A percentile compares a stretch with the other conserved stretches of the same genome.
Conservation (phyloP, 2,113 vertebrate species). For the Neodontobutis hainanensis region DNA sequence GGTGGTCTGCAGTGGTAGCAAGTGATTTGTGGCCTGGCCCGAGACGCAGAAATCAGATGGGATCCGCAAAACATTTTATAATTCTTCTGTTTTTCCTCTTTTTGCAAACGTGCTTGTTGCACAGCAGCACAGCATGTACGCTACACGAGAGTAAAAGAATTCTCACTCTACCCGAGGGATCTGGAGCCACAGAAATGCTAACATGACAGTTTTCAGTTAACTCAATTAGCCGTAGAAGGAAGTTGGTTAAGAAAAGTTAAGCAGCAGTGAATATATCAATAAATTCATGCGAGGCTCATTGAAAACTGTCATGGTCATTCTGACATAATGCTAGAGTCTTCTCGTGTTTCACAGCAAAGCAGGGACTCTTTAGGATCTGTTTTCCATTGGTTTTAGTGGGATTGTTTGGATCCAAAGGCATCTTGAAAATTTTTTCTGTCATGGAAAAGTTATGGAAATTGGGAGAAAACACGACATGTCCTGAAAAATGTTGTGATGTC, state of each 20-base stretch:
- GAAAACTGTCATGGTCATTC: slow-evolving; percentile 24
- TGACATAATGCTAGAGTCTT: slow-evolving; percentile 8
- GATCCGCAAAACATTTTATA: slow-evolving; percentile 31
- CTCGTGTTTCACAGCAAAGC: not conserved
- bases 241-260: slow-evolving; percentile 4
- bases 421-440: too few species aligned
- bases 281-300: slow-evolving; percentile 24
- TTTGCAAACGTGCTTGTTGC: slow-evolving; percentile 11
- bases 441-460: too few species aligned
- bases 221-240: slow-evolving; percentile 36
- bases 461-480: too few species aligned
- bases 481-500: too few species aligned
- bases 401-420: slow-evolving; percentile 23
- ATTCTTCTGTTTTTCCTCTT: slow-evolving; percentile 48
- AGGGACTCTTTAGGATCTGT: slow-evolving; percentile 45
- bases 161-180: not conserved
- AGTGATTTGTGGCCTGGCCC: slow-evolving; percentile 37
- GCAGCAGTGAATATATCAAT: slow-evolving; percentile 12
- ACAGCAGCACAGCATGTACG: not conserved
- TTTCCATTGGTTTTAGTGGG: slow-evolving; percentile 51
- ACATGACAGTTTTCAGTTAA: slow-evolving; percentile 22
- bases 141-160: slow-evolving; percentile 20
- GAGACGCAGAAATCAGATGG: slow-evolving; percentile 41
- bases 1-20: slow-evolving; percentile 19
- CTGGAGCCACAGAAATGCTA: slow-evolving; percentile 17